A percentile compares a stretch with the other conserved stretches of the same genome.
Evolutionary conservation across 2,888 invertebrate genomes (phyloP).

Genomic region (Teinopalpus imperialis): DNA sequence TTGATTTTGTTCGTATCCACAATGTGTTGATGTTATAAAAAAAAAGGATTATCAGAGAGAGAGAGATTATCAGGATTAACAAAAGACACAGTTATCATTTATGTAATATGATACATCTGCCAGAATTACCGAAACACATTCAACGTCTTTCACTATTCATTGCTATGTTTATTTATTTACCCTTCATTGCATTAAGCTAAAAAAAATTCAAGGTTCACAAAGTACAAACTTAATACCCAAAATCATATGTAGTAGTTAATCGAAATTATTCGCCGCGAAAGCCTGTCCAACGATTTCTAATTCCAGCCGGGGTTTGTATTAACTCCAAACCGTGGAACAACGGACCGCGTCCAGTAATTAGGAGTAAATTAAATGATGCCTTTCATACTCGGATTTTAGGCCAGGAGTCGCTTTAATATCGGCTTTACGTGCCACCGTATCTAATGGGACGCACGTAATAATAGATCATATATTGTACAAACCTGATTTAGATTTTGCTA

Average conservation of each 20-base stretch:
- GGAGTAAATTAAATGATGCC: constrained; percentile 65
- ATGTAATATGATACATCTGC: no score
- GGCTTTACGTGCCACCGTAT: background rate
- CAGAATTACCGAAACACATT: no score
- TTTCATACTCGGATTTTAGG: constrained; percentile 13
- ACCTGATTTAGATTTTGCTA: background rate
- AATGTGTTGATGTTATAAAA: no score
- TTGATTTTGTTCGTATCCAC: no score
- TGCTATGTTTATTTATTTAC: no score
- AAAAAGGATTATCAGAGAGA: no score
- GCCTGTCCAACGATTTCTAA: constrained; percentile 7
- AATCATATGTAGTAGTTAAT: constrained; percentile 1
- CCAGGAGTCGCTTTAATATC: constrained; percentile 12
- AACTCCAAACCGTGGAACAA: constrained; percentile 15
- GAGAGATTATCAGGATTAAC: no score
- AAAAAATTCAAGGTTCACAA: no score
- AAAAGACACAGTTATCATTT: no score
- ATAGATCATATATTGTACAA: background rate
- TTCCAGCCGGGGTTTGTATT: constrained; percentile 6
- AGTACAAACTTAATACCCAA: no score
- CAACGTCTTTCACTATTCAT: no score
- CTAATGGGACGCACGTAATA: background rate
- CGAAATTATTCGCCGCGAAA: constrained; percentile 2
- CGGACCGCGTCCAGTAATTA: constrained; percentile 53
- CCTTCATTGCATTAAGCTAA: no score